These are phyloP conservation scores for Eupithecia inturbata DNA, from an alignment of 2,888 invertebrate species.

Conservation along the genomic window DNA sequence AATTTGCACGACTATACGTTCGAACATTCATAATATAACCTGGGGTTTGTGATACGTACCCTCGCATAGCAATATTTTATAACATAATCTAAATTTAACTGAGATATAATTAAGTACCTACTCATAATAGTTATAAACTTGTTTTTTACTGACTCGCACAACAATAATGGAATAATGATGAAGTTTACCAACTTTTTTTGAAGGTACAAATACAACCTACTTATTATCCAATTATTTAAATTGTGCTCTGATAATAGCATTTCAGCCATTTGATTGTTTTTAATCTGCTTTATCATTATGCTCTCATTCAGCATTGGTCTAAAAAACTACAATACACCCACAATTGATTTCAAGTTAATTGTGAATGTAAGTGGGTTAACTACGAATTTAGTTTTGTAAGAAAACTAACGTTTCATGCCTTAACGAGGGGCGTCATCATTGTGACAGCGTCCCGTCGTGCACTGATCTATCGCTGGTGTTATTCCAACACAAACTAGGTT, in stretches of 20 bases:
- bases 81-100: slow-evolving; percentile 50
- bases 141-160: slow-evolving; percentile 43
- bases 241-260: slow-evolving; percentile 1
- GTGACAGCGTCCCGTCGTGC: neutral
- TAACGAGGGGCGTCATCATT: neutral
- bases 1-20: slow-evolving; percentile 15
- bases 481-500: neutral
- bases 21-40: slow-evolving; percentile 44
- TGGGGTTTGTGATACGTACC: slow-evolving; percentile 43
- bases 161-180: slow-evolving; percentile 43
- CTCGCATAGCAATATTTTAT: slow-evolving; percentile 57
- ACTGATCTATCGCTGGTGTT: neutral
- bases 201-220: neutral
- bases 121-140: slow-evolving; percentile 34
- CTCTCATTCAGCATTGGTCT: neutral
- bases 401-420: neutral
- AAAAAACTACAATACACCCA: neutral
- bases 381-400: neutral
- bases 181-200: slow-evolving; percentile 35
- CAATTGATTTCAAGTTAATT: neutral
- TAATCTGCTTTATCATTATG: neutral
- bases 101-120: slow-evolving; percentile 52
- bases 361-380: neutral
- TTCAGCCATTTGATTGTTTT: neutral
- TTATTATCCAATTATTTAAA: slow-evolving; percentile 11